phyloP scores from a whole-genome alignment of 2,797 vertebrate genomes.

The Setipinna tenuifilis region DNA sequence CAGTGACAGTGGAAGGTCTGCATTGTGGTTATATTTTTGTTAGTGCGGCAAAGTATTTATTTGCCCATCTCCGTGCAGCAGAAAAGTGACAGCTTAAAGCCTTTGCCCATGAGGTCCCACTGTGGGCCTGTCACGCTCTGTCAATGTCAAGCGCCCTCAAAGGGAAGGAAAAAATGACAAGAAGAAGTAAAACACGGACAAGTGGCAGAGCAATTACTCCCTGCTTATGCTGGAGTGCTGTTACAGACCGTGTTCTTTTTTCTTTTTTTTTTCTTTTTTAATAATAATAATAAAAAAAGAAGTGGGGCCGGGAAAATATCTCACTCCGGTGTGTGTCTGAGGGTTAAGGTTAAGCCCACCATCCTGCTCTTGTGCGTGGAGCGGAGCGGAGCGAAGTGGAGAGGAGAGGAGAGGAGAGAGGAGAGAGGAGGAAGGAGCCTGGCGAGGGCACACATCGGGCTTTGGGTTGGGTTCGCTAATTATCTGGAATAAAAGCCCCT shows the following conservation, averaged over 20 bases:
- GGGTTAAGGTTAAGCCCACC: conserved; percentile 42
- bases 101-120: background rate
- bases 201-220: conserved; percentile 27
- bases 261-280: background rate
- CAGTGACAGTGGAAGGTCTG: background rate
- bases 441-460: conserved; percentile 37
- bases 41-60: background rate
- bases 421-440: conserved; percentile 38
- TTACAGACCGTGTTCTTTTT: background rate
- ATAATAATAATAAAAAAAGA: background rate
- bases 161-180: conserved; percentile 26
- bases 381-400: no score
- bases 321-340: conserved; percentile 50
- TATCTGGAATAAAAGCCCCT: conserved; percentile 60
- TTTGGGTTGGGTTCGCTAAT: conserved; percentile 54
- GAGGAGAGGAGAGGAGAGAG: no score
- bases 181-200: conserved; percentile 28
- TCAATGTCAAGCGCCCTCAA: conserved; percentile 17
- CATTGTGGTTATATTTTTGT: conserved; percentile 12
- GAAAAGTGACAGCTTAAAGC: conserved; percentile 12
- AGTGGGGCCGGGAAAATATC: conserved; percentile 42
- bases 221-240: conserved; percentile 3
- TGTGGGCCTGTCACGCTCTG: conserved; percentile 3
- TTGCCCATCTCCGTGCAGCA: background rate
- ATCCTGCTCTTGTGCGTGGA: conserved; percentile 47